Evolutionary conservation across 2,797 vertebrate species (phyloP).

Genomic region (Clarias pachynema): DNA sequence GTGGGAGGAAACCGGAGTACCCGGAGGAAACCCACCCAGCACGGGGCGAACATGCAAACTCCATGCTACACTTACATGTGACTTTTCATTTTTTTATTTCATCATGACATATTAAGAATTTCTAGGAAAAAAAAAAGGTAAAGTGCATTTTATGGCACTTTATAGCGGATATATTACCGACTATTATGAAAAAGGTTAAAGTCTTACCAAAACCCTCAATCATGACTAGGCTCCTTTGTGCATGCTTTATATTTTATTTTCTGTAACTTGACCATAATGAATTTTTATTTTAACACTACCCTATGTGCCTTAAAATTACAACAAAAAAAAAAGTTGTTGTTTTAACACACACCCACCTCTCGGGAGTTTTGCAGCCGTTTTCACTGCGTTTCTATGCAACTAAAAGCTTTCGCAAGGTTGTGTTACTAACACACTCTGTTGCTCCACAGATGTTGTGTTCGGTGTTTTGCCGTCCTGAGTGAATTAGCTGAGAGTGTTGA

Average conservation of each 20-base stretch:
- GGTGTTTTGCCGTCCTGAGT: constrained; percentile 61
- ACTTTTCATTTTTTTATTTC: neutral
- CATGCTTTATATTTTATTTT: neutral
- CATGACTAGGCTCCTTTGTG: neutral
- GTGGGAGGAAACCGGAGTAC: too few species aligned
- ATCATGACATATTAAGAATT: neutral
- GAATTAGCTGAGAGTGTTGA: constrained; percentile 61
- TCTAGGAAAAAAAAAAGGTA: neutral
- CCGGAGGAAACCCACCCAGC: too few species aligned
- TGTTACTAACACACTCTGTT: constrained; percentile 17
- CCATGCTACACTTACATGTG: neutral
- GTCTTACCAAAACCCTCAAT: neutral
- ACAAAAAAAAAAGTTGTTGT: neutral
- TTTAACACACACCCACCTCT: constrained; percentile 9
- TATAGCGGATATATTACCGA: neutral
- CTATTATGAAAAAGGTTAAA: neutral
- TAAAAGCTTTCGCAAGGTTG: constrained; percentile 19
- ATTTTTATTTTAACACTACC: neutral
- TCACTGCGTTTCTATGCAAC: constrained; percentile 10
- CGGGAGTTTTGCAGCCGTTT: neutral
- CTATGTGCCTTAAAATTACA: neutral
- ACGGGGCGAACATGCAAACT: neutral
- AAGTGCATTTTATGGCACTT: neutral
- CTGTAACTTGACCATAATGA: neutral
- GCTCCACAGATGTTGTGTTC: constrained; percentile 45